Evolutionary conservation across 2,113 vertebrate species (phyloP).

Genomic region (Pipra filicauda): DNA sequence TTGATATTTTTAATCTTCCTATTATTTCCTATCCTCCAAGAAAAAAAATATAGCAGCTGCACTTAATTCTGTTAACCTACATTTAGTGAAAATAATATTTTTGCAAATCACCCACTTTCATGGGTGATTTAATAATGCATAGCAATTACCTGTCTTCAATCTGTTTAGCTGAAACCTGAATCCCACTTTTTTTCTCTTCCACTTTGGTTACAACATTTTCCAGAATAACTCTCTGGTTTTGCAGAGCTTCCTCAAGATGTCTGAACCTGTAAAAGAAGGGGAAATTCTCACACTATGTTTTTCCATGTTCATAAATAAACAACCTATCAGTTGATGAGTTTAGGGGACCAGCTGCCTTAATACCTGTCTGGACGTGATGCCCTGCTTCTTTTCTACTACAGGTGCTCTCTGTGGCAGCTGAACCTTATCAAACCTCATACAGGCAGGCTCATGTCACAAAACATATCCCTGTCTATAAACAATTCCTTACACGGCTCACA

Average conservation of each 20-base stretch:
- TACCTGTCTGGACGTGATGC: background rate
- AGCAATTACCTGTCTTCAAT: slow-evolving; percentile 79
- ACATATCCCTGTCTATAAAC: background rate
- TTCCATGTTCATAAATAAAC: background rate
- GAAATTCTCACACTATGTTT: background rate
- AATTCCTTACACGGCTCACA: background rate
- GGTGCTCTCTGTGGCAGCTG: background rate
- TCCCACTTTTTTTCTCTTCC: slow-evolving; percentile 78
- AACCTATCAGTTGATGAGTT: background rate
- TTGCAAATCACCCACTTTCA: background rate
- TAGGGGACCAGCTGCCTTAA: background rate
- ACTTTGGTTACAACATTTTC: slow-evolving; percentile 79
- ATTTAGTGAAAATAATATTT: background rate
- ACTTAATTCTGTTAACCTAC: background rate
- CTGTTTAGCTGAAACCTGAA: slow-evolving; percentile 78
- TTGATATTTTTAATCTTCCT: background rate
- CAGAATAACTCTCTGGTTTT: slow-evolving; percentile 77
- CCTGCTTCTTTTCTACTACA: background rate
- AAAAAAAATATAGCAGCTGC: background rate
- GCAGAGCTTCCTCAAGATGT: slow-evolving; percentile 78
- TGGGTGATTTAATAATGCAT: accelerated
- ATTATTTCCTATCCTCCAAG: background rate
- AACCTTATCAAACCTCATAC: background rate
- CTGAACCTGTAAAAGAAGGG: slow-evolving; percentile 69
- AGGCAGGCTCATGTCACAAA: background rate